These are phyloP conservation scores for Columba livia DNA, from an alignment of 2,113 vertebrate genomes.

Conservation along the genomic window DNA sequence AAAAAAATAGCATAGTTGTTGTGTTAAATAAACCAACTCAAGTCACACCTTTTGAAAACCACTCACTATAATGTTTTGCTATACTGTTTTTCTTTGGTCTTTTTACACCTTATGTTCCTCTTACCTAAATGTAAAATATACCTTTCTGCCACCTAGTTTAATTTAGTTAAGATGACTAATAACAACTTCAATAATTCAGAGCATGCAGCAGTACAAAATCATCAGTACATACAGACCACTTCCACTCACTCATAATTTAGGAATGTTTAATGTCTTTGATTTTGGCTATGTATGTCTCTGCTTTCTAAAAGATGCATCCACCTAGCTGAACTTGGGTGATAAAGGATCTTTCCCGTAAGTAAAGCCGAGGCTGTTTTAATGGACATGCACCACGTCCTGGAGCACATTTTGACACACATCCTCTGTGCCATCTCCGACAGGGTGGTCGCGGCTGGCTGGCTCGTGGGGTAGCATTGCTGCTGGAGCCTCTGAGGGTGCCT, in stretches of 20 bases:
- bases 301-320: not conserved
- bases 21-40: not conserved
- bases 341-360: not conserved
- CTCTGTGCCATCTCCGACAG: rapidly evolving
- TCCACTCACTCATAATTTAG: not conserved
- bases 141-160: not conserved
- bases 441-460: not conserved
- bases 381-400: rapidly evolving
- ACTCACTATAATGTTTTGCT: too few species aligned
- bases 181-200: not conserved
- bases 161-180: not conserved
- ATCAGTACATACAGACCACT: rapidly evolving
- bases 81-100: not conserved
- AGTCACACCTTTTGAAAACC: not conserved
- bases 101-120: not conserved
- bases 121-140: not conserved
- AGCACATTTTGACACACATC: not conserved
- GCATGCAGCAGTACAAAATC: not conserved
- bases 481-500: not conserved
- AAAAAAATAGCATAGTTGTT: not conserved
- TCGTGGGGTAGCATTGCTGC: not conserved
- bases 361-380: not conserved
- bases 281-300: not conserved
- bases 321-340: rapidly evolving
- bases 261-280: not conserved